These are phyloP conservation scores for Diogma glabrata DNA, from an alignment of 2,888 invertebrate species.

Conservation along the genomic window DNA sequence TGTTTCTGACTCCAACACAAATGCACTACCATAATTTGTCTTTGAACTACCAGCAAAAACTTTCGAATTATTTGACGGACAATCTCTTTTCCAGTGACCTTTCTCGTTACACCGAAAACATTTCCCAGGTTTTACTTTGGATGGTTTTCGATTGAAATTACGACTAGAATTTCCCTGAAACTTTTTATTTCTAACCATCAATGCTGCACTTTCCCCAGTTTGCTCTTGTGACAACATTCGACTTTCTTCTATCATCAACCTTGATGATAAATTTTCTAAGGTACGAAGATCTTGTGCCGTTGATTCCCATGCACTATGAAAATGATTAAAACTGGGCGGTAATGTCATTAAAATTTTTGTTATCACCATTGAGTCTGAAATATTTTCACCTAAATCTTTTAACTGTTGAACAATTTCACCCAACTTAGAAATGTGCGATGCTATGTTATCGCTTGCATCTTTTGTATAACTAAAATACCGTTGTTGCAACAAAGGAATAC, in stretches of 20 bases:
- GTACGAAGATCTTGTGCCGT: conserved; percentile 19
- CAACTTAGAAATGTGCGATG: conserved; percentile 16
- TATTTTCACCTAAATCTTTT: conserved; percentile 15
- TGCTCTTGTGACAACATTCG: conserved; percentile 19
- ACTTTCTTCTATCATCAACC: conserved; percentile 8
- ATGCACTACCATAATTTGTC: neutral
- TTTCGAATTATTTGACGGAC: conserved; percentile 13
- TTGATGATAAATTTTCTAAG: conserved; percentile 19
- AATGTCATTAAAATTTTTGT: conserved; percentile 20
- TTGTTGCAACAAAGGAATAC: conserved; percentile 22
- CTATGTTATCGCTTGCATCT: conserved; percentile 15
- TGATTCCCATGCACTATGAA: conserved; percentile 22
- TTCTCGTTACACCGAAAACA: conserved; percentile 19
- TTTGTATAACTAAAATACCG: conserved; percentile 17
- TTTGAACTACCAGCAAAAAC: neutral
- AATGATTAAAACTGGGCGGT: no score
- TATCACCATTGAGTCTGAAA: conserved; percentile 16
- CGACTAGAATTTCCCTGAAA: neutral
- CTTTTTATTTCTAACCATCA: neutral
- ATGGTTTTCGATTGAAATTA: no score
- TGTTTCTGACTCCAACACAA: no score
- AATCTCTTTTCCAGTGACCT: conserved; percentile 19
- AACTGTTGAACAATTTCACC: conserved; percentile 15
- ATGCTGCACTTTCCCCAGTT: conserved; percentile 12
- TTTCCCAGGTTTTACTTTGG: conserved; percentile 2